phyloP scores from a whole-genome alignment of 1,140 invertebrate genomes.

The Gryllus bimaculatus region DNA sequence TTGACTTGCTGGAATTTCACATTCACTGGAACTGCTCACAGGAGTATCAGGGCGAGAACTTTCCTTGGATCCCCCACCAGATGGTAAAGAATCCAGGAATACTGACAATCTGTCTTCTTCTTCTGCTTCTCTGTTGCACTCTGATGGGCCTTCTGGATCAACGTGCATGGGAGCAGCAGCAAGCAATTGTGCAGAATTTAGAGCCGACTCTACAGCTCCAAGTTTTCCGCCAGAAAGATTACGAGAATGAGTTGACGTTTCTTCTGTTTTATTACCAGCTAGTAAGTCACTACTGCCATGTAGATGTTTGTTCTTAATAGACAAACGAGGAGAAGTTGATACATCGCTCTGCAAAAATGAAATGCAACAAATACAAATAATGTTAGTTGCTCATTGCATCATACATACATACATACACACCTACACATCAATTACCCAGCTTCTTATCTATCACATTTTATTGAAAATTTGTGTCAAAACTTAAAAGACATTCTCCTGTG shows the following conservation, averaged over 20 bases:
- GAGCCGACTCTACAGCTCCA: constrained; percentile 20
- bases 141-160: background rate
- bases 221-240: constrained; percentile 9
- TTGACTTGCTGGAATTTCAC: background rate
- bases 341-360: background rate
- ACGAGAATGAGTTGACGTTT: background rate
- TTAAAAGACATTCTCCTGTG: no score
- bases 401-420: no score
- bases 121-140: background rate
- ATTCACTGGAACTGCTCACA: constrained; percentile 15
- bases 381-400: no score
- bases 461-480: no score
- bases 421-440: no score
- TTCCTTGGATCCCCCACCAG: constrained; percentile 22
- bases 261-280: background rate
- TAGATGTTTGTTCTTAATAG: background rate
- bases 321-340: constrained; percentile 6
- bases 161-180: constrained; percentile 17
- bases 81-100: constrained; percentile 24
- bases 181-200: constrained; percentile 25
- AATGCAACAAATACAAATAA: no score
- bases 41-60: constrained; percentile 14
- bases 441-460: no score
- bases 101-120: constrained; percentile 26
- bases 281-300: background rate